These are phyloP conservation scores for Tragelaphus oryx DNA, from an alignment of 2,797 vertebrate species.

Conservation along the genomic window DNA sequence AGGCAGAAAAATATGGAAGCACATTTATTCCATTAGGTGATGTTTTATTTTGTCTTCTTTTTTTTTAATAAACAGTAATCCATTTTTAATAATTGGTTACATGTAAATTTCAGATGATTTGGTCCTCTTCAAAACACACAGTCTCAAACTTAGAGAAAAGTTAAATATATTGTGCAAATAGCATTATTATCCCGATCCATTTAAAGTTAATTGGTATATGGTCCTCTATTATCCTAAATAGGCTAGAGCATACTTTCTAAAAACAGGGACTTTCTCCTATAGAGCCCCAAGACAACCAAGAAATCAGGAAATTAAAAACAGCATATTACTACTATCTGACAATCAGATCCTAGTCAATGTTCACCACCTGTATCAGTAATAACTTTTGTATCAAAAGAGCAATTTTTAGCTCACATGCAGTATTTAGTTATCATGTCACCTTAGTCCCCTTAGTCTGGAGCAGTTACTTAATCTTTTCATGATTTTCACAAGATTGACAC, in stretches of 20 bases:
- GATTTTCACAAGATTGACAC: not conserved
- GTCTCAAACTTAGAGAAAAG: not conserved
- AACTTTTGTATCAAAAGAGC: not conserved
- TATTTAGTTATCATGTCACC: not conserved
- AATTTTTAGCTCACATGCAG: not conserved
- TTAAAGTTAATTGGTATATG: not conserved
- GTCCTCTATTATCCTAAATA: not conserved
- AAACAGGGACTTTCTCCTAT: not conserved
- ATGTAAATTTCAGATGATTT: not conserved
- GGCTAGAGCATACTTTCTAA: not conserved
- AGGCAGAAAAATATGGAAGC: not conserved
- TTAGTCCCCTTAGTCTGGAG: not conserved
- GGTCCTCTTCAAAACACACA: not conserved
- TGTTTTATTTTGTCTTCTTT: not conserved
- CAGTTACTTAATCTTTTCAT: not conserved
- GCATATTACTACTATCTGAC: not conserved
- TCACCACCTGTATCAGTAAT: not conserved
- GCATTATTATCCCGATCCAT: not conserved
- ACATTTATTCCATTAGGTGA: not conserved
- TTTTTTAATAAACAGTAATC: not conserved
- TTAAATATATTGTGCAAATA: not conserved
- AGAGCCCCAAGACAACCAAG: not conserved
- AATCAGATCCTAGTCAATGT: not conserved
- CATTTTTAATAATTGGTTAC: not conserved
- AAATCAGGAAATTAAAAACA: not conserved